Evolutionary conservation across 2,888 invertebrate genomes (phyloP).

Genomic region (Onthophagus sagittarius): DNA sequence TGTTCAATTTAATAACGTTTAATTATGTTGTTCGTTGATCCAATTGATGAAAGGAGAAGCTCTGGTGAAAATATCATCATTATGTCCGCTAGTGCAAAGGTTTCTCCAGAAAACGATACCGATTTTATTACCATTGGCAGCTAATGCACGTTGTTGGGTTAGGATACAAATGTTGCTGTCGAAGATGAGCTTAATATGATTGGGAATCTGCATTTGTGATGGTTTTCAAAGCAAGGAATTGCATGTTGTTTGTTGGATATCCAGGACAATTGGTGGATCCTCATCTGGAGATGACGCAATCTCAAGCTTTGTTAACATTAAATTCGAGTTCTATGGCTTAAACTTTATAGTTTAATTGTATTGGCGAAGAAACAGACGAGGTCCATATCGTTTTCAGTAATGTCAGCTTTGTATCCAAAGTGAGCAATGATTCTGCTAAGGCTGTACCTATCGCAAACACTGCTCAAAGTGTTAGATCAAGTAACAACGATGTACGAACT

Average conservation of each 20-base stretch:
- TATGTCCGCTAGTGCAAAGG: slow-evolving; percentile 46
- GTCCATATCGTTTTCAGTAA: slow-evolving; percentile 26
- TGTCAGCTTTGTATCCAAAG: slow-evolving; percentile 19
- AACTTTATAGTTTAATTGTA: slow-evolving; percentile 16
- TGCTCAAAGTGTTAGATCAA: slow-evolving; percentile 37
- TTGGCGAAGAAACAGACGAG: slow-evolving; percentile 16
- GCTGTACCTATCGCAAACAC: slow-evolving; percentile 35
- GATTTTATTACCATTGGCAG: slow-evolving; percentile 17
- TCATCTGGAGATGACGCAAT: slow-evolving; percentile 50
- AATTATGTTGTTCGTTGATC: no score
- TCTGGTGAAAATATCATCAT: slow-evolving; percentile 47
- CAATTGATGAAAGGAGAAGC: slow-evolving; percentile 44
- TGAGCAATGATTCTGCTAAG: slow-evolving; percentile 32
- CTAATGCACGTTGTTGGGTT: slow-evolving; percentile 50
- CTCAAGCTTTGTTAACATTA: slow-evolving; percentile 41
- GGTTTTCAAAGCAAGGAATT: slow-evolving; percentile 52
- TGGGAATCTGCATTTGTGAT: slow-evolving; percentile 53
- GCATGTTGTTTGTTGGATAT: slow-evolving; percentile 52
- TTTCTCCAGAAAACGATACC: slow-evolving; percentile 43
- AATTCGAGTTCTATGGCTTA: slow-evolving; percentile 33
- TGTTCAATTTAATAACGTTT: no score
- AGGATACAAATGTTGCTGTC: slow-evolving; percentile 57
- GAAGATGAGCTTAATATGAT: slow-evolving; percentile 45
- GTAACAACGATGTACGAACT: slow-evolving; percentile 34
- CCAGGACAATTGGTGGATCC: slow-evolving; percentile 55